These are phyloP conservation scores for Limanda limanda DNA, from an alignment of 2,113 vertebrate species.

Conservation along the genomic window DNA sequence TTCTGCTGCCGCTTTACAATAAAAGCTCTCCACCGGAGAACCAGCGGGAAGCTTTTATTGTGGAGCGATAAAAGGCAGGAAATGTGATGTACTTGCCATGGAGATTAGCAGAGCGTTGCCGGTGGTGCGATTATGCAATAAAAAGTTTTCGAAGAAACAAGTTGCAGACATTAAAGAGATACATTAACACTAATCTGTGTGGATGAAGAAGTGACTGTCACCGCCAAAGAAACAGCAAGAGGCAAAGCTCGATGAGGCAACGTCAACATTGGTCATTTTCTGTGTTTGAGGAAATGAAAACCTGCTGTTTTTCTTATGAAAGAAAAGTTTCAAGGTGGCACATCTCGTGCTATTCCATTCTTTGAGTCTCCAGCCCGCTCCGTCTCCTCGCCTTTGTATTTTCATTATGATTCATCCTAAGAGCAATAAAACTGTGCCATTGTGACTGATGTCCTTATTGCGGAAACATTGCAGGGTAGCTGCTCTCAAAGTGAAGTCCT, in stretches of 20 bases:
- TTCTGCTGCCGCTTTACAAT: background rate
- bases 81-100: background rate
- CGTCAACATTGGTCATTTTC: background rate
- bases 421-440: background rate
- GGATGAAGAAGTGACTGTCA: background rate
- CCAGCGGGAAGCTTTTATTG: background rate
- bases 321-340: background rate
- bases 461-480: constrained; percentile 16
- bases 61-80: background rate
- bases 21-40: background rate
- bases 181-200: background rate
- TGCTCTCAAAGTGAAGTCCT: constrained; percentile 28
- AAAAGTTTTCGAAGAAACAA: background rate
- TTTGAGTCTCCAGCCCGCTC: background rate
- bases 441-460: constrained; percentile 31
- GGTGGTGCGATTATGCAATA: background rate
- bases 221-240: background rate
- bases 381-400: background rate
- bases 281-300: background rate
- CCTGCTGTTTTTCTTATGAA: too few species aligned
- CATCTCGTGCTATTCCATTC: background rate
- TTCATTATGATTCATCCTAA: constrained; percentile 13
- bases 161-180: background rate
- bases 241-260: background rate
- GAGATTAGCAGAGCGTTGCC: background rate